Base-by-base conservation (phyloP, 1,140 invertebrate species). In the Listronotus oregonensis region DNA sequence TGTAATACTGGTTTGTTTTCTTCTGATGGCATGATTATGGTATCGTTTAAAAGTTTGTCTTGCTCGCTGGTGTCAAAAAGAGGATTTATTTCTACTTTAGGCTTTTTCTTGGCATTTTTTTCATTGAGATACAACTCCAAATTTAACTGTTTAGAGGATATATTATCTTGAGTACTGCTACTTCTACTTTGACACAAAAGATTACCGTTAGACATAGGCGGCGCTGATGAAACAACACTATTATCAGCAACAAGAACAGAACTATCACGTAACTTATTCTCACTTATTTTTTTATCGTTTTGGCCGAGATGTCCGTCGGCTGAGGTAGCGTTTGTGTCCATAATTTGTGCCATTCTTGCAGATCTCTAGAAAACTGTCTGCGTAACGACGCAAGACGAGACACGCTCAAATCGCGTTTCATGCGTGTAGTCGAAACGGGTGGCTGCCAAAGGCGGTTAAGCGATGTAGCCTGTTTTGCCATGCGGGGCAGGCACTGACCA, bases 1-100 rank as follows among this genome's bases (percentile, higher is more conserved):
- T 84, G 86, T 51, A 80, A 79, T 6, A 79, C 79, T 11, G 81
- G 79, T 43, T 83, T 82, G 9, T 82, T 80, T 73, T 77, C 56
- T 55, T 79, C 58, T 60, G 71, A 43, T 0, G 54, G 54, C 64
- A 61, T 60, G 7, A 54, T 60, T 10, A 67, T 31, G 1, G 15
- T n/a, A 18, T 17, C 11, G 31, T 58, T 52, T n/a, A 63, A 32
- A 3, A 68, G 51, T 10, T 54, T 31, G 42, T 60, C 64, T 9
- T 31, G 5, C 21, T 66, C 64, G 42, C 42, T 40, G 9, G 31
- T 15, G n/a, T 66, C 54, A 40, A 43, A 49, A 46, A 65, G n/a
- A 17, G 47, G 64, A n/a, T 69, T 61, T 17, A 59, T 37, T 9
- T 67, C 55, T 0, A 64, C 21, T 37, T 62, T 71, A 11, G 50